Evolutionary conservation across 1,140 invertebrate species (phyloP).

Genomic region (Ceratina australensis): DNA sequence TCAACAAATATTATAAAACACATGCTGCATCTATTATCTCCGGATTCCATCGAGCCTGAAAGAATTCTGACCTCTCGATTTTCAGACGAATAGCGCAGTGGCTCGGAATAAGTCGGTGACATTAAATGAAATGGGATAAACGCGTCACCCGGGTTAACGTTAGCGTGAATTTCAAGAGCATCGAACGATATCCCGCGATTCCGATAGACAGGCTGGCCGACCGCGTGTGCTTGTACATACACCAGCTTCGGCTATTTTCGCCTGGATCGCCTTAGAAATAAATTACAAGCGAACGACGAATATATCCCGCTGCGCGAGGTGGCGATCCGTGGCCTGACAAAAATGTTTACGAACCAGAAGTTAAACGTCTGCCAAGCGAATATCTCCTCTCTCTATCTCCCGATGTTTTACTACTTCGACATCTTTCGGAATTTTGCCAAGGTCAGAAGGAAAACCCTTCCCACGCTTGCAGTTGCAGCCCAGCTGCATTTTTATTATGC

Average conservation of each 20-base stretch:
- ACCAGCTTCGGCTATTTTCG: conserved; percentile 49
- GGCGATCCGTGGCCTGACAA: conserved; percentile 34
- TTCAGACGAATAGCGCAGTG: no score
- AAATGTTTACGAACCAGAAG: conserved; percentile 58
- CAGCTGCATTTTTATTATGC: no score
- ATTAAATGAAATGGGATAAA: neutral
- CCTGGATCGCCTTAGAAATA: conserved; percentile 49
- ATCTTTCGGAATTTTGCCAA: conserved; percentile 17
- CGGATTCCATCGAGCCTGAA: no score
- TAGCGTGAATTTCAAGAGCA: conserved; percentile 57
- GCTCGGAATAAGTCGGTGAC: no score
- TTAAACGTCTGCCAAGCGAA: conserved; percentile 43
- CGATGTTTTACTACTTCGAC: conserved; percentile 24
- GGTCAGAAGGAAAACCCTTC: conserved; percentile 1
- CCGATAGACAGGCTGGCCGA: conserved; percentile 41
- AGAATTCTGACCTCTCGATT: no score
- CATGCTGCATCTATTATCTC: no score
- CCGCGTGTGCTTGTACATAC: conserved; percentile 8
- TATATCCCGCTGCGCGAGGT: conserved; percentile 52
- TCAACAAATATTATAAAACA: no score
- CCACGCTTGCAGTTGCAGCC: neutral
- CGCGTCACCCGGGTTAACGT: conserved; percentile 26
- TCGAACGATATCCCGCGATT: conserved; percentile 44
- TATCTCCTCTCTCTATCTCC: conserved; percentile 22
- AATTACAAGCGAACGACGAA: conserved; percentile 58